Evolutionary conservation across 1,140 invertebrate genomes (phyloP).

Genomic region (Temnothorax longispinosus): DNA sequence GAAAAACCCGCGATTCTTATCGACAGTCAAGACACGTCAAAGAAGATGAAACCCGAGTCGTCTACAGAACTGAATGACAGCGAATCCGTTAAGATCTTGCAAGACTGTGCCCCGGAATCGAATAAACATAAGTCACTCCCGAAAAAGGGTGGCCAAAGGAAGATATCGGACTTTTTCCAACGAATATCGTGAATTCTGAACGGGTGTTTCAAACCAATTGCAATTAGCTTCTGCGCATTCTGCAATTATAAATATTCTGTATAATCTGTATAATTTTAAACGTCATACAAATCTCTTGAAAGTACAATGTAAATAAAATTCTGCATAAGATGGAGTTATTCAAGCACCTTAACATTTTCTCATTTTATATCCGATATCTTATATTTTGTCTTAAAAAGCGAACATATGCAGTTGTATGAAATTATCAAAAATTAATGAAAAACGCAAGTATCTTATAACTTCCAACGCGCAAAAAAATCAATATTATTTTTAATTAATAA

Average conservation of each 20-base stretch:
- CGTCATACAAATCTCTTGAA: neutral
- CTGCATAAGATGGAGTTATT: neutral
- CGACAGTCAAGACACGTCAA: conserved; percentile 26
- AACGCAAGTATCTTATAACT: neutral
- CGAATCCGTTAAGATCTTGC: conserved; percentile 23
- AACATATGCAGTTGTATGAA: neutral
- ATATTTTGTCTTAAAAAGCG: neutral
- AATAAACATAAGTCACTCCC: neutral
- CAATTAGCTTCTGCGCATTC: neutral
- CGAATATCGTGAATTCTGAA: conserved; percentile 57
- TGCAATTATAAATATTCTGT: conserved; percentile 59
- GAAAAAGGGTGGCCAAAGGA: conserved; percentile 72
- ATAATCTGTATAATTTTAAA: neutral
- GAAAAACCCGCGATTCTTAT: conserved; percentile 28
- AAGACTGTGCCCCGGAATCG: neutral
- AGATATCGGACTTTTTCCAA: conserved; percentile 78
- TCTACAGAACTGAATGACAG: neutral
- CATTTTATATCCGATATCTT: neutral
- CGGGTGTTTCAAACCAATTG: neutral
- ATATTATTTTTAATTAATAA: neutral
- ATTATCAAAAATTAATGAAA: neutral
- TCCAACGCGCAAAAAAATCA: neutral
- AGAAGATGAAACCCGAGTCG: conserved; percentile 18
- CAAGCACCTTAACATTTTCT: neutral
- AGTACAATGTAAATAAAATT: conserved; percentile 50